A percentile compares a stretch with the other conserved stretches of the same genome.
These are phyloP conservation scores for Chaetodon trifascialis DNA, from an alignment of 2,113 vertebrate species.

Conservation along the genomic window DNA sequence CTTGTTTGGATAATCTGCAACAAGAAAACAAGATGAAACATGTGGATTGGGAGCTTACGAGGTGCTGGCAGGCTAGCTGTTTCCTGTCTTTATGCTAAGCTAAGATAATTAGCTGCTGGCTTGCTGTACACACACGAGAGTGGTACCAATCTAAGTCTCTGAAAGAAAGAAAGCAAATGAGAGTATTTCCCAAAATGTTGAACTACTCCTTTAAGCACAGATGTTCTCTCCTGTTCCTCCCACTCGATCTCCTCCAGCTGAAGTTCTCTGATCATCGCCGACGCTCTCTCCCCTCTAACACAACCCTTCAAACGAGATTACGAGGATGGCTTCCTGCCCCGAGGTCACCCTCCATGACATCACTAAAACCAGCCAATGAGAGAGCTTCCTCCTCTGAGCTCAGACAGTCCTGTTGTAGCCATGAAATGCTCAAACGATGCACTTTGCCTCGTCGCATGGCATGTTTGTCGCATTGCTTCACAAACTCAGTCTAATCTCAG, in stretches of 20 bases:
- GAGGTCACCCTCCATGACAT: constrained; percentile 34
- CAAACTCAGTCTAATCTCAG: constrained; percentile 3
- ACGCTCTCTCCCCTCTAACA: neutral
- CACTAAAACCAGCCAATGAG: constrained; percentile 49
- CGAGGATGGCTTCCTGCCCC: neutral
- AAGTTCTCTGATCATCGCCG: constrained; percentile 19
- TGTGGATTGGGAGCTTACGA: no score
- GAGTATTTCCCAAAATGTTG: constrained; percentile 32
- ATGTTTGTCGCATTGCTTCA: constrained; percentile 43
- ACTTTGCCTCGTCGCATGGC: constrained; percentile 38
- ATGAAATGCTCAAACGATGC: constrained; percentile 37
- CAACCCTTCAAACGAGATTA: neutral
- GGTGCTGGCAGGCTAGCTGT: neutral
- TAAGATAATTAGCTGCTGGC: neutral
- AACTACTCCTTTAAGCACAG: constrained; percentile 45
- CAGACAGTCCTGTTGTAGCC: neutral
- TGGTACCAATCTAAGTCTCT: neutral
- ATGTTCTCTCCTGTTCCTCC: neutral
- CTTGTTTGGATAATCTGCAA: no score
- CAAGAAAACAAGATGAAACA: no score
- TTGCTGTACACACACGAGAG: no score
- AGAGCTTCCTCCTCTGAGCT: constrained; percentile 22
- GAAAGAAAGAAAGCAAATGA: constrained; percentile 8
- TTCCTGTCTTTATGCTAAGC: constrained; percentile 16
- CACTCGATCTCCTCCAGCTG: neutral